Conservation (phyloP, 2,888 invertebrate genomes). For the Penaeus monodon region DNA sequence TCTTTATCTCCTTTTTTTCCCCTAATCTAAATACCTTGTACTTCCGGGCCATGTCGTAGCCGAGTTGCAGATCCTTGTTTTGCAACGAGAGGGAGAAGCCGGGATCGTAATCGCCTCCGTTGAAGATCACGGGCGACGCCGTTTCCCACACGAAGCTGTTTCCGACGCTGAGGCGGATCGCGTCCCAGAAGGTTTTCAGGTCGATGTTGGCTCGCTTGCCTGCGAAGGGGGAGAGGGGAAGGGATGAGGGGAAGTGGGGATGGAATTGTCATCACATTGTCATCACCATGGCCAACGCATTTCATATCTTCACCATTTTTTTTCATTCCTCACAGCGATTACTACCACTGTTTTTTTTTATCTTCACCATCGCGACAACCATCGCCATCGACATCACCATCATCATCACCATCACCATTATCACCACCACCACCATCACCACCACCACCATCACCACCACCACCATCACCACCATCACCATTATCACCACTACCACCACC, state of each 20-base stretch:
- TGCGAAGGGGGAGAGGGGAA: not conserved
- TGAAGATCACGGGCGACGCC: conserved; percentile 57
- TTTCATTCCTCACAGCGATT: no score
- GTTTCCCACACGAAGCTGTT: conserved; percentile 65
- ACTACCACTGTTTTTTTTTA: no score
- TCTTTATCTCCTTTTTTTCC: not conserved
- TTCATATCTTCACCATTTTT: no score
- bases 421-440: no score
- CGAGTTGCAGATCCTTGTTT: conserved; percentile 65
- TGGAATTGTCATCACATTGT: no score
- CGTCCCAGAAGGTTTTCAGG: conserved; percentile 61
- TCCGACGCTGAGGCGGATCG: conserved; percentile 57
- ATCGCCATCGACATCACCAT: no score
- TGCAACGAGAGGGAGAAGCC: conserved; percentile 62
- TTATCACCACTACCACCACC: no score
- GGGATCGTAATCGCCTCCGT: conserved; percentile 62
- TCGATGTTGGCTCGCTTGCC: conserved; percentile 62
- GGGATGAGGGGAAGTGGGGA: no score
- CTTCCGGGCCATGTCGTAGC: conserved; percentile 65
- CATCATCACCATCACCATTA: no score
- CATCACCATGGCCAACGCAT: no score
- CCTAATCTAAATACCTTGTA: conserved; percentile 39
- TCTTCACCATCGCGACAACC: no score
- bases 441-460: no score
- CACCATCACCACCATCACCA: not conserved